These are phyloP conservation scores for Spongilla lacustris DNA, from an alignment of 37 sponge, comb jelly and placozoan genomes.

Conservation along the genomic window DNA sequence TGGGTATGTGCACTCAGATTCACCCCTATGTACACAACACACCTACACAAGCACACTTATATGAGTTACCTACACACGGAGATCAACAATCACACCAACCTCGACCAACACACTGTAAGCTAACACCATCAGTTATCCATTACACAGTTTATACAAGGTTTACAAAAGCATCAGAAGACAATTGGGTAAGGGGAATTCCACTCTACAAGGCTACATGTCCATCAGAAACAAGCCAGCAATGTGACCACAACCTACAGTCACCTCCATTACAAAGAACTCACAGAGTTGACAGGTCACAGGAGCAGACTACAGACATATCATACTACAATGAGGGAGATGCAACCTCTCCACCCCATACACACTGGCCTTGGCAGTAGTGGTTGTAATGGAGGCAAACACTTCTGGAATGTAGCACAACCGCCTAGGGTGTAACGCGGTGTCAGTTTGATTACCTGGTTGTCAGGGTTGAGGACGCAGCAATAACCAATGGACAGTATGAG, in stretches of 20 bases:
- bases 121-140: not conserved
- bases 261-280: not conserved
- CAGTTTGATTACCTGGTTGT: constrained; percentile 74
- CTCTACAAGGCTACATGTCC: not conserved
- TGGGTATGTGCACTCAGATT: not conserved
- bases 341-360: not conserved
- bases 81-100: not conserved
- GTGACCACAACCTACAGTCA: not conserved
- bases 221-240: not conserved
- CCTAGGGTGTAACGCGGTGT: too few relatives aligned
- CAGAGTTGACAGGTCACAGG: not conserved
- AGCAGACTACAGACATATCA: not conserved
- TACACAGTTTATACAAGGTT: not conserved
- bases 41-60: not conserved
- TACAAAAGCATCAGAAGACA: not conserved
- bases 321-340: not conserved
- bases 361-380: not conserved
- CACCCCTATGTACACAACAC: too few relatives aligned
- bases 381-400: not conserved
- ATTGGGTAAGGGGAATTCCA: not conserved
- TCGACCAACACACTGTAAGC: not conserved
- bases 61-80: not conserved
- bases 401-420: too few relatives aligned
- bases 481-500: constrained; percentile 85
- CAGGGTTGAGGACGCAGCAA: constrained; percentile 78